Evolutionary conservation across 2,888 invertebrate species (phyloP).

Genomic region (Mythimna albipuncta): DNA sequence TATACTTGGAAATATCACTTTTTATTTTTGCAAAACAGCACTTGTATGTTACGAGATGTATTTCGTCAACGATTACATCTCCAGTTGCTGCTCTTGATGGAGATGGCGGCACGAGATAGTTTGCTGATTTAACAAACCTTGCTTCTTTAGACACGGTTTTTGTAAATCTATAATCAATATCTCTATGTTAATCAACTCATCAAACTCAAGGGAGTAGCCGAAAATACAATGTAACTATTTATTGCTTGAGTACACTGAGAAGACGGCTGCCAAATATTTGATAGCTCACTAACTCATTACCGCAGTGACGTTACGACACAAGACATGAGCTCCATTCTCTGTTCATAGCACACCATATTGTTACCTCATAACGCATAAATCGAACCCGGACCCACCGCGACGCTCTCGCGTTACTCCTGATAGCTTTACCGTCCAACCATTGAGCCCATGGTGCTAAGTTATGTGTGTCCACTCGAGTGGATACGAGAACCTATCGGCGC

Average conservation of each 20-base stretch:
- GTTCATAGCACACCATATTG: constrained; percentile 27
- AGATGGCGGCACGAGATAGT: not conserved
- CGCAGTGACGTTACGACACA: constrained; percentile 3
- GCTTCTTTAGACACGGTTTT: no score
- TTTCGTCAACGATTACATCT: no score
- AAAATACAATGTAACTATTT: not conserved
- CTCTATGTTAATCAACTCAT: not conserved
- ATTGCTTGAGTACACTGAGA: not conserved
- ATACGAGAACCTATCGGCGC: constrained; percentile 58
- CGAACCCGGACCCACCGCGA: constrained; percentile 61
- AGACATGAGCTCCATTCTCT: constrained; percentile 9
- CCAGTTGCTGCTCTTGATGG: not conserved
- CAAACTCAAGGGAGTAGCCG: no score
- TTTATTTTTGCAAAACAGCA: no score
- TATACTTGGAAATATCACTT: no score
- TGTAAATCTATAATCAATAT: no score
- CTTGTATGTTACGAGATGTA: no score
- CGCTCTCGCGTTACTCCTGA: constrained; percentile 62
- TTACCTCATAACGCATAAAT: constrained; percentile 61
- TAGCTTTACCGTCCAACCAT: constrained; percentile 46
- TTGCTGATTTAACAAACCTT: not conserved
- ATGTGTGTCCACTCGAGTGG: constrained; percentile 46
- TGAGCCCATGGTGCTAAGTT: constrained; percentile 53
- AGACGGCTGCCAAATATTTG: constrained; percentile 26
- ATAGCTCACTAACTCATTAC: not conserved